phyloP scores from a whole-genome alignment of 92 coral and sea anemone genomes.

The Heteractis magnifica region DNA sequence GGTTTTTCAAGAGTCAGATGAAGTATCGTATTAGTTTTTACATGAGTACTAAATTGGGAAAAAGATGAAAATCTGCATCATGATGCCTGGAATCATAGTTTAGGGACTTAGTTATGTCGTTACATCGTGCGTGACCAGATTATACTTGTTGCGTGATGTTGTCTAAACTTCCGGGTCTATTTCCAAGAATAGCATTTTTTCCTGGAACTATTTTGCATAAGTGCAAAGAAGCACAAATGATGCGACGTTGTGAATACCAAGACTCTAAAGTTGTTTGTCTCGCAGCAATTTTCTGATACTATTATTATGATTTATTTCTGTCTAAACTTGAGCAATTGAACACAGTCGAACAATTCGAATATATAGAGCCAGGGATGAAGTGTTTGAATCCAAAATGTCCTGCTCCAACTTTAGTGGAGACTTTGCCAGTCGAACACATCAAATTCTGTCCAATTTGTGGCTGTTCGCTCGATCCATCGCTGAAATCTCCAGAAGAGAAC shows the following conservation, averaged over 20 bases:
- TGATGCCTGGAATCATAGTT: too few species aligned
- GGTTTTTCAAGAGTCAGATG: too few species aligned
- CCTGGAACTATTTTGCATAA: background rate
- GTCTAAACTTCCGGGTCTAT: background rate
- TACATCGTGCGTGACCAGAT: too few species aligned
- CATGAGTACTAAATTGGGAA: too few species aligned
- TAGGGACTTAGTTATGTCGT: too few species aligned
- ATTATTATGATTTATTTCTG: background rate
- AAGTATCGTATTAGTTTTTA: too few species aligned
- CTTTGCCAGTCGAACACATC: background rate
- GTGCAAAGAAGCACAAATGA: background rate
- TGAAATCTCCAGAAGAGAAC: background rate
- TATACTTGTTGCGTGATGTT: too few species aligned
- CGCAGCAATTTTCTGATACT: background rate
- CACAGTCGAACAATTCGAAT: too few species aligned
- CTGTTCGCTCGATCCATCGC: background rate
- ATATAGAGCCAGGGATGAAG: background rate
- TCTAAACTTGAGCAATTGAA: background rate
- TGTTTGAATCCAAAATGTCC: background rate
- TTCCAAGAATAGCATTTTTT: background rate
- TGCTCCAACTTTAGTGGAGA: background rate
- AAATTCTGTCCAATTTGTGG: background rate
- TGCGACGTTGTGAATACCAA: too few species aligned
- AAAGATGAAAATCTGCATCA: too few species aligned
- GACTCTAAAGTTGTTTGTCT: background rate